Conservation (phyloP, 2,113 vertebrate genomes). For the Leptobrachium ailaonicum region DNA sequence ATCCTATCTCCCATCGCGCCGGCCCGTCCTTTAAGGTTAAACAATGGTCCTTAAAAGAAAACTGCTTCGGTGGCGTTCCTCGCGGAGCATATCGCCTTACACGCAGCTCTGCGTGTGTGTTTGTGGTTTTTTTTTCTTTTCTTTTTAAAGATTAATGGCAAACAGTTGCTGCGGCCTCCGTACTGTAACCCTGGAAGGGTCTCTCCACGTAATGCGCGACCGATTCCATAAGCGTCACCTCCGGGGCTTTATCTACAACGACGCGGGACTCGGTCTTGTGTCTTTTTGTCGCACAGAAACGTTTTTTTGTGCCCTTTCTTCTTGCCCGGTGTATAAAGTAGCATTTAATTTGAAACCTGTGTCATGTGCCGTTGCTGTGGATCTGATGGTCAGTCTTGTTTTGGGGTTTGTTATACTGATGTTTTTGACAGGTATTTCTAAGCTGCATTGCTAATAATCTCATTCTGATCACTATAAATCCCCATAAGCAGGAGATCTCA, state of each 20-base stretch:
- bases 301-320: neutral
- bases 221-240: neutral
- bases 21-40: constrained; percentile 54
- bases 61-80: constrained; percentile 31
- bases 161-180: constrained; percentile 52
- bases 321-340: neutral
- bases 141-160: constrained; percentile 60
- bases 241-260: neutral
- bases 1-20: constrained; percentile 51
- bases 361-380: too few species aligned
- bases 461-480: too few species aligned
- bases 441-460: too few species aligned
- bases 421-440: too few species aligned
- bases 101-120: constrained; percentile 53
- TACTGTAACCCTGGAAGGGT: constrained; percentile 48
- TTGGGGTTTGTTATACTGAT: too few species aligned
- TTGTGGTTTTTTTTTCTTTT: constrained; percentile 53
- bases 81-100: constrained; percentile 49
- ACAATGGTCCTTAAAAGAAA: constrained; percentile 50
- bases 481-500: too few species aligned
- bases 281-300: neutral
- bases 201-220: constrained; percentile 25
- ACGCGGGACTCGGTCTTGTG: neutral
- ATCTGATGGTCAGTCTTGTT: too few species aligned
- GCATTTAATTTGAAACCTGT: neutral